These are phyloP conservation scores for Smittia sp. DNA, from an alignment of 2,888 invertebrate genomes.

Conservation along the genomic window DNA sequence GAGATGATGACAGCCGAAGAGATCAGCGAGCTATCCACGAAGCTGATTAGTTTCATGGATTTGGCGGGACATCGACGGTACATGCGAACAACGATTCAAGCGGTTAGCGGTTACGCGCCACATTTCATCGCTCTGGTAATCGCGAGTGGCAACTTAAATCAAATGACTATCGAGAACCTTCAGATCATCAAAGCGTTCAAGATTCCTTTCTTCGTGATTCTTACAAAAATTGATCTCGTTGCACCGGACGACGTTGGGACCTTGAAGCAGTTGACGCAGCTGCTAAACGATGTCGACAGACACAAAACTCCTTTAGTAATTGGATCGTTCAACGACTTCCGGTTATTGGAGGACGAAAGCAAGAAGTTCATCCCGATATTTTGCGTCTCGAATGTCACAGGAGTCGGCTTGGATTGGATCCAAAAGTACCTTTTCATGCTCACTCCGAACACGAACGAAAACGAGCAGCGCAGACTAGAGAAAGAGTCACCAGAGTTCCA, in stretches of 20 bases:
- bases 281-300: constrained; percentile 66
- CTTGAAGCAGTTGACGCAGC: constrained; percentile 59
- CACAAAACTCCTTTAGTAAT: constrained; percentile 65
- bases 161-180: constrained; percentile 88
- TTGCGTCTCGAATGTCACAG: constrained; percentile 87
- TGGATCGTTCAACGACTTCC: constrained; percentile 67
- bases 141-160: constrained; percentile 73
- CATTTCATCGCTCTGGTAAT: constrained; percentile 88
- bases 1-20: constrained; percentile 90
- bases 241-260: constrained; percentile 55
- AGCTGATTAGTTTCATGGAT: constrained; percentile 92
- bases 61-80: constrained; percentile 96
- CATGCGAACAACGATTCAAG: constrained; percentile 90
- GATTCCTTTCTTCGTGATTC: constrained; percentile 87
- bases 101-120: constrained; percentile 88
- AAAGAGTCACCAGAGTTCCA: constrained; percentile 81
- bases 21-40: constrained; percentile 88
- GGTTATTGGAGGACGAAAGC: constrained; percentile 53
- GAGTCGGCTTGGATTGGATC: constrained; percentile 76
- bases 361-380: constrained; percentile 73
- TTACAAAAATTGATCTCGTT: constrained; percentile 92
- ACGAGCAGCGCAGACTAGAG: constrained; percentile 68
- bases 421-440: constrained; percentile 84
- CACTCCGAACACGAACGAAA: constrained; percentile 62
- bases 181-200: constrained; percentile 76